Evolutionary conservation across 2,113 vertebrate genomes (phyloP).

Genomic region (Dendropsophus ebraccatus): DNA sequence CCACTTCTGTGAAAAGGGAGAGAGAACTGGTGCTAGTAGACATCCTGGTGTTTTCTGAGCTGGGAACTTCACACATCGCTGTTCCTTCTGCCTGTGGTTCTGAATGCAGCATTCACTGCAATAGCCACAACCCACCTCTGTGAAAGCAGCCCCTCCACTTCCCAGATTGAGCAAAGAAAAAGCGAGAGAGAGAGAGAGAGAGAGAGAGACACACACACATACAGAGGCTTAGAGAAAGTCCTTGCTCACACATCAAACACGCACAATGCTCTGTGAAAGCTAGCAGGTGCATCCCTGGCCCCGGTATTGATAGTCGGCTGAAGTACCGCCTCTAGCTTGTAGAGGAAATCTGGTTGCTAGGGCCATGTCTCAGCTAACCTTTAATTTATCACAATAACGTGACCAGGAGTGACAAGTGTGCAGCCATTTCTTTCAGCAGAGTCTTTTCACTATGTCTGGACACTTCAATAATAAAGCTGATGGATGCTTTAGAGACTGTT

Average conservation of each 20-base stretch:
- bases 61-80: slow-evolving; percentile 65
- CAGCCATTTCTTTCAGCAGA: not conserved
- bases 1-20: slow-evolving; percentile 53
- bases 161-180: slow-evolving; percentile 58
- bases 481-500: not conserved
- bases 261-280: slow-evolving; percentile 55
- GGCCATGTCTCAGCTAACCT: slow-evolving; percentile 58
- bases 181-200: slow-evolving; percentile 41
- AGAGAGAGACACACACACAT: not conserved
- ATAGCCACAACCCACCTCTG: slow-evolving; percentile 63
- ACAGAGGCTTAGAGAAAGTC: slow-evolving; percentile 59
- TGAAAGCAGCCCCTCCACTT: slow-evolving; percentile 62
- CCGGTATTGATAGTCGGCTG: slow-evolving; percentile 50
- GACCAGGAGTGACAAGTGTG: slow-evolving; percentile 54
- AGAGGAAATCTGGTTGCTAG: slow-evolving; percentile 52
- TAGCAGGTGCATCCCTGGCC: slow-evolving; percentile 66
- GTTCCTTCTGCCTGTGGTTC: slow-evolving; percentile 60
- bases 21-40: slow-evolving; percentile 25
- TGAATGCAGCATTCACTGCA: slow-evolving; percentile 67
- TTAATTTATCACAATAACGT: slow-evolving; percentile 60
- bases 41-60: slow-evolving; percentile 58
- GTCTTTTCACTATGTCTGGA: slow-evolving; percentile 39
- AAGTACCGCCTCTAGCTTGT: slow-evolving; percentile 44
- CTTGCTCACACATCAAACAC: slow-evolving; percentile 53
- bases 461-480: slow-evolving; percentile 41